Percentiles rank a stretch among this genome's conserved stretches.
These are phyloP conservation scores for Bombus terrestris DNA, from an alignment of 1,140 invertebrate genomes.

Conservation along the genomic window DNA sequence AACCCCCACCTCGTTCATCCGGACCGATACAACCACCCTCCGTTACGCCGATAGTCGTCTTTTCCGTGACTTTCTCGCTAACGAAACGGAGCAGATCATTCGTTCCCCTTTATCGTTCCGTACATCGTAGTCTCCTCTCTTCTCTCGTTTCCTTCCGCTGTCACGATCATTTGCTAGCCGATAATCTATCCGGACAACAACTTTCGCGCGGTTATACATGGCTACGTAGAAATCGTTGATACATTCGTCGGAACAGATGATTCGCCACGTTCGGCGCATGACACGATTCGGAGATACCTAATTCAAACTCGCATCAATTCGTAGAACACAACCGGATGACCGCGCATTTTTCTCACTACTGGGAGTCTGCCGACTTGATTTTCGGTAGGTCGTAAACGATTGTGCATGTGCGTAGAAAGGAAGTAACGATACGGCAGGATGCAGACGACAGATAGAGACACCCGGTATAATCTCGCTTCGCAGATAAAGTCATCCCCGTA, in stretches of 20 bases:
- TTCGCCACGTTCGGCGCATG: not conserved
- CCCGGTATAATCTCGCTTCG: constrained; percentile 34
- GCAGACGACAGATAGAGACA: constrained; percentile 72
- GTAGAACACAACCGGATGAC: constrained; percentile 7
- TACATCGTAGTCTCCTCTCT: not conserved
- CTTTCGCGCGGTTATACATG: not conserved
- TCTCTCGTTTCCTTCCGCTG: not conserved
- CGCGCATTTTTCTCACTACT: constrained; percentile 4
- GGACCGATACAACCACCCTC: constrained; percentile 59
- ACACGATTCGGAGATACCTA: not conserved
- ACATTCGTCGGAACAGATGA: not conserved
- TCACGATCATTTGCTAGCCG: not conserved
- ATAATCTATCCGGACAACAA: no score
- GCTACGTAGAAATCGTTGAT: no score
- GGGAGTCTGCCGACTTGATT: constrained; percentile 28
- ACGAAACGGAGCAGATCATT: not conserved
- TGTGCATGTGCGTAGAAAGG: constrained; percentile 65
- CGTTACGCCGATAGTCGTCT: constrained; percentile 23
- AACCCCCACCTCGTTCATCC: constrained; percentile 54
- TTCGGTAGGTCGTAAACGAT: constrained; percentile 51
- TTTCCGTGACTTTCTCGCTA: constrained; percentile 15
- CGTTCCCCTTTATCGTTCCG: not conserved
- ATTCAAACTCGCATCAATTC: not conserved
- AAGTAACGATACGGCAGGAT: constrained; percentile 73
- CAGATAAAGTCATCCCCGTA: constrained; percentile 70